These are phyloP conservation scores for Smithornis capensis DNA, from an alignment of 2,113 vertebrate genomes.

Conservation along the genomic window DNA sequence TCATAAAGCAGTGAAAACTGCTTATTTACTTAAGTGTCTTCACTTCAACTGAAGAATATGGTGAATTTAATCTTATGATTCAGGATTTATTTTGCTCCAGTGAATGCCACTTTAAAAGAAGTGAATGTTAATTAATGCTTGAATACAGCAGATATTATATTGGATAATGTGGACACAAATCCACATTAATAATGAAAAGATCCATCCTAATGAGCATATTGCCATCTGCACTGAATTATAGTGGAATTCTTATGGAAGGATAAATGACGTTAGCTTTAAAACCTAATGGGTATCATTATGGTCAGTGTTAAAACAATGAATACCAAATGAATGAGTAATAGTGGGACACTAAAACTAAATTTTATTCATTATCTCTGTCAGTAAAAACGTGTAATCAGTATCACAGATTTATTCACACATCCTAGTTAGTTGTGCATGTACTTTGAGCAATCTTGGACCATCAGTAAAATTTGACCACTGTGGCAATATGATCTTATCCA, in stretches of 20 bases:
- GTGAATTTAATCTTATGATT: not conserved
- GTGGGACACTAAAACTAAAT: constrained; percentile 32
- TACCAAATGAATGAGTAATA: constrained; percentile 53
- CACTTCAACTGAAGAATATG: not conserved
- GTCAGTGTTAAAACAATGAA: constrained; percentile 52
- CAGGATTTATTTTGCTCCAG: constrained; percentile 39
- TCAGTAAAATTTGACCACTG: not conserved
- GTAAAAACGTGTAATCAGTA: constrained; percentile 1
- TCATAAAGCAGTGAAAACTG: not conserved
- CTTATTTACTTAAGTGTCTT: not conserved
- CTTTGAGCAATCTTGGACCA: not conserved
- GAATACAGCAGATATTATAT: constrained; percentile 24
- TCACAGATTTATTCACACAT: not conserved
- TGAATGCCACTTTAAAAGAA: constrained; percentile 40
- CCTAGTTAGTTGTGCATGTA: not conserved
- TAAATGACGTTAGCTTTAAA: constrained; percentile 47
- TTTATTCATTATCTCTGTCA: not conserved
- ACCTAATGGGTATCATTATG: constrained; percentile 58
- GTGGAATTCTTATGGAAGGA: constrained; percentile 3
- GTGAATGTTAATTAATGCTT: constrained; percentile 47
- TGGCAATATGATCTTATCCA: not conserved
- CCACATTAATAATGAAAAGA: constrained; percentile 19
- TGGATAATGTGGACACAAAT: constrained; percentile 20
- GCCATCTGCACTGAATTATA: constrained; percentile 11
- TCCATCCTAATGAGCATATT: constrained; percentile 47